Base-by-base conservation (phyloP, 2,888 invertebrate genomes). In the Andricus curvator region DNA sequence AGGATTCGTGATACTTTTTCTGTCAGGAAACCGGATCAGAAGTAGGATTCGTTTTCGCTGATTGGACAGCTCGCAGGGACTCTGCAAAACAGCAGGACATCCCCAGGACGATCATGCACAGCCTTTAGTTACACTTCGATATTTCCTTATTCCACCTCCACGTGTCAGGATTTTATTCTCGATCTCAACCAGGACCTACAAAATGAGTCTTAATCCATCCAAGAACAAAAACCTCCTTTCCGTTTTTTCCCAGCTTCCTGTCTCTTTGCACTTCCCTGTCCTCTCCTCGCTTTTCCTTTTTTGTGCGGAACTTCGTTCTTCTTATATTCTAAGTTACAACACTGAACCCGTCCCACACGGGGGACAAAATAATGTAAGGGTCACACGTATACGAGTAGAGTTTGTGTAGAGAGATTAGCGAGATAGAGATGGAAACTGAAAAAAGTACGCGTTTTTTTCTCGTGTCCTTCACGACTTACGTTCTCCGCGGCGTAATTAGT, bases 331-430 rank as follows among this genome's bases (percentile, higher is more conserved):
- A 92, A 89, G 90, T 91, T 91, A 91, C 91, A 89, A 91, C 92
- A 92, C 91, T 89, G 90, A 92, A 91, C 91, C 91, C 86, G 91
- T 91, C 91, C 90, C 90, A 68, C 80, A 65, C 86, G 85, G 82
- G 88, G 90, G 91, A 92, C 91, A 92, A 92, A 91, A 91, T 91
- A 92, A 92, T 90, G 89, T 91, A 92, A 91, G 86, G 89, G 86
- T 89, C 88, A 91, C 91, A 91, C 89, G 82, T 86, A 84, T 85
- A 86, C 70, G 70, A 78, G 64, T 80, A 81, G 68, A 81, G 80
- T 77, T 60, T 74, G 82, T 62, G 65, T 65, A 80, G 80, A 78
- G 77, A 79, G 78, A 80, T 70, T 78, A 25, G 79, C 68, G 41
- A 60, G 87, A 84, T 88, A 86, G 83, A 87, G 87, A 88, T 29